These are phyloP conservation scores for Campoplex nolae DNA, from an alignment of 2,888 invertebrate genomes.

Conservation along the genomic window DNA sequence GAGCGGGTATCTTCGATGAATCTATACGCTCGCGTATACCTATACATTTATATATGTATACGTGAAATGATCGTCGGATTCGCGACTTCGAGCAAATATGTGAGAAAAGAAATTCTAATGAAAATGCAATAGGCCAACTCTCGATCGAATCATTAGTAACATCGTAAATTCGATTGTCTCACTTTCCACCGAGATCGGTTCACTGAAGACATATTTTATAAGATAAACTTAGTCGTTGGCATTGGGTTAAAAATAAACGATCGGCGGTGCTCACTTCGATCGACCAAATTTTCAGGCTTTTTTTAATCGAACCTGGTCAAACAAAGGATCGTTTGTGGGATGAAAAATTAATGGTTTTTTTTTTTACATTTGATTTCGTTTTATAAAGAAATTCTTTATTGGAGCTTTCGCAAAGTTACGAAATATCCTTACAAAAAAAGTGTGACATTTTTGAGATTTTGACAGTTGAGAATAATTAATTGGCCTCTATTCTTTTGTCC, in stretches of 20 bases:
- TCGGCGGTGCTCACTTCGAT: not conserved
- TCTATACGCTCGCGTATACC: not conserved
- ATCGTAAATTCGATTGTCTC: conserved; percentile 56
- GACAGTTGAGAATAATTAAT: not conserved
- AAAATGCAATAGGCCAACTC: conserved; percentile 45
- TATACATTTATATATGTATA: conserved; percentile 21
- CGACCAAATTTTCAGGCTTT: not conserved
- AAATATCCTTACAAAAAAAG: not conserved
- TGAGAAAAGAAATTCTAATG: conserved; percentile 51
- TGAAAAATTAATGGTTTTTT: not conserved
- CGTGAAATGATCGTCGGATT: conserved; percentile 42
- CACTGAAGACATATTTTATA: conserved; percentile 53
- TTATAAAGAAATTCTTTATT: not conserved
- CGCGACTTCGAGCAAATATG: conserved; percentile 20
- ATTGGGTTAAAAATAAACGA: not conserved
- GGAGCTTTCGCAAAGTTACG: not conserved
- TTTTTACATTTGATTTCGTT: not conserved
- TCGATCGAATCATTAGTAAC: conserved; percentile 54
- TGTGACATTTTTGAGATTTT: not conserved
- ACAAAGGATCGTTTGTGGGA: not conserved
- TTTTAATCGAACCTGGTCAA: not conserved
- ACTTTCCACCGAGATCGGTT: conserved; percentile 36
- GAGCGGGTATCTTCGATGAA: conserved; percentile 11
- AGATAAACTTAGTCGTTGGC: not conserved
- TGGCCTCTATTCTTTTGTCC: not conserved